Conservation (phyloP, 1,140 invertebrate genomes). For the Araneus ventricosus region DNA sequence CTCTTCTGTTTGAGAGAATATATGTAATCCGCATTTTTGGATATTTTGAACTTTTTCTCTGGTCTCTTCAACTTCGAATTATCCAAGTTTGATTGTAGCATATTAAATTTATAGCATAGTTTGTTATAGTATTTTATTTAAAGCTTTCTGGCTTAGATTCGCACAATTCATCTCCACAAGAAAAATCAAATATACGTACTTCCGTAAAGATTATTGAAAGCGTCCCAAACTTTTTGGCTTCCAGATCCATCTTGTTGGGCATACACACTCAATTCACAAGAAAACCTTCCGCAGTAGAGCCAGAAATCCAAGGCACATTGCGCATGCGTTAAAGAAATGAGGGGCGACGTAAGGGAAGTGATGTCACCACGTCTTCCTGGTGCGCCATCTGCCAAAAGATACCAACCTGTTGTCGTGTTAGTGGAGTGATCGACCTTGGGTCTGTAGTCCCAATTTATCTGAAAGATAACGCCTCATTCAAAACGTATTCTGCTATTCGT, state of each 20-base stretch:
- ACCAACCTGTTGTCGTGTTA: constrained; percentile 64
- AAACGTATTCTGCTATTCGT: too few species aligned
- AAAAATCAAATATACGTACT: neutral
- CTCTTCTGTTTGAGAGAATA: too few species aligned
- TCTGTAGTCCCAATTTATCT: constrained; percentile 56
- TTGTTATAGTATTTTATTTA: too few species aligned
- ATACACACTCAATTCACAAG: neutral
- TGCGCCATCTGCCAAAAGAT: constrained; percentile 61
- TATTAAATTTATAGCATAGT: too few species aligned
- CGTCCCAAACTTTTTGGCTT: constrained; percentile 28
- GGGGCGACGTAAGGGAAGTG: constrained; percentile 26
- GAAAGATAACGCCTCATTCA: neutral
- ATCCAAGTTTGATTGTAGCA: too few species aligned
- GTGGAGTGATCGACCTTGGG: constrained; percentile 61
- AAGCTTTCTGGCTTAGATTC: too few species aligned
- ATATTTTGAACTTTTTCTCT: too few species aligned
- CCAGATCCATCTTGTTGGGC: neutral
- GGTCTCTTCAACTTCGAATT: too few species aligned
- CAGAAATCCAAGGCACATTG: constrained; percentile 67
- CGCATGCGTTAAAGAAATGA: constrained; percentile 59
- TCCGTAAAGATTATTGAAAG: constrained; percentile 16
- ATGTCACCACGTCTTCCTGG: constrained; percentile 41
- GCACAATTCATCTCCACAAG: too few species aligned
- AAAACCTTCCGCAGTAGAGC: constrained; percentile 30
- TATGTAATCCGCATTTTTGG: too few species aligned